Percentiles rank a stretch among this genome's conserved stretches.
These are phyloP conservation scores for Xyliphius kryptos DNA, from an alignment of 2,113 vertebrate species.

Conservation along the genomic window DNA sequence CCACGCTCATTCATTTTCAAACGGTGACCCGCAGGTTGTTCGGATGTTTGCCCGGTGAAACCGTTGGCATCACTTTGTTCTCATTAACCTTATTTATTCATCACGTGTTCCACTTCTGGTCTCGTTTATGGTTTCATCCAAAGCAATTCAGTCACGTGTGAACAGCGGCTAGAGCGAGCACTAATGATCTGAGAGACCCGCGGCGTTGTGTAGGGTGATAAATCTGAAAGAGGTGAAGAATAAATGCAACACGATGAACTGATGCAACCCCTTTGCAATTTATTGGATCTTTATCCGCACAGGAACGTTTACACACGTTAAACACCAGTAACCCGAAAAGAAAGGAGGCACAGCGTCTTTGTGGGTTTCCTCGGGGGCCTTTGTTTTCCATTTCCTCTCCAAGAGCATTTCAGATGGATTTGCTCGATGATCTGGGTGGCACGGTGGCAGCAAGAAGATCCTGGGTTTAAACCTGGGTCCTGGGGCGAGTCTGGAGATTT, in stretches of 20 bases:
- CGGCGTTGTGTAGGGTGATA: neutral
- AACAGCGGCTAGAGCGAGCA: neutral
- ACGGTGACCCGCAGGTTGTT: constrained; percentile 18
- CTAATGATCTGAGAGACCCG: neutral
- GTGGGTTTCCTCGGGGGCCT: no score
- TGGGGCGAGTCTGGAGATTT: no score
- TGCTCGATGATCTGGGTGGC: no score
- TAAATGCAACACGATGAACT: neutral
- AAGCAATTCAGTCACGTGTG: neutral
- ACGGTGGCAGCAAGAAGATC: no score
- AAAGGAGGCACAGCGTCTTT: neutral
- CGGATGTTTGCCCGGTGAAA: constrained; percentile 13
- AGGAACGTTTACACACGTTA: neutral
- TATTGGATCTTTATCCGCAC: neutral
- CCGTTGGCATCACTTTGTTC: neutral
- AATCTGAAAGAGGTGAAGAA: constrained; percentile 3
- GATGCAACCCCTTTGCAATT: neutral
- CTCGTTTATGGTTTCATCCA: neutral
- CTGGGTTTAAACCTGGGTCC: no score
- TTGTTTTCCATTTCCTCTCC: neutral
- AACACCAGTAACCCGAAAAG: neutral
- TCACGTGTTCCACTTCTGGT: neutral
- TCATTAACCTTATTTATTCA: constrained; percentile 18
- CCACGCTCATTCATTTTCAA: constrained; percentile 16
- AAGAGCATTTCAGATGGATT: neutral